phyloP scores from a whole-genome alignment of 2,888 invertebrate genomes.

The Isotomurus palustris region DNA sequence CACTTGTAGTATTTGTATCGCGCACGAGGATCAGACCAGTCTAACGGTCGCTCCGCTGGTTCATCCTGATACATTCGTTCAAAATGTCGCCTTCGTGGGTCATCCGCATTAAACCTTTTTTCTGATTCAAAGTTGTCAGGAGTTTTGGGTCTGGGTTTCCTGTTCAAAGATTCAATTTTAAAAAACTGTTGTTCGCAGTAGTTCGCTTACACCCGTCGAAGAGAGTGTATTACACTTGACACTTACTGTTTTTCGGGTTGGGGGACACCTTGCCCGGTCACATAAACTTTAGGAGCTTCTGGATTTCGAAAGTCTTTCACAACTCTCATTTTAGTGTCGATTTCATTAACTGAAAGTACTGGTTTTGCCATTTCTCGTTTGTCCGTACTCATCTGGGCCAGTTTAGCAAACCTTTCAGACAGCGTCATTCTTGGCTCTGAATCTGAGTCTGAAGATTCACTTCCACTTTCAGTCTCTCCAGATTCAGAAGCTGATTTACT shows the following conservation, averaged over 20 bases:
- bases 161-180: too few species aligned
- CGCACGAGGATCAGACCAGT: slow-evolving; percentile 82
- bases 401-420: slow-evolving; percentile 81
- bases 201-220: too few species aligned
- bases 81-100: slow-evolving; percentile 38
- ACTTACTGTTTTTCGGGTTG: too few species aligned
- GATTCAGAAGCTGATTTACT: slow-evolving; percentile 20
- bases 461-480: slow-evolving; percentile 54
- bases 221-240: too few species aligned
- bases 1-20: slow-evolving; percentile 65
- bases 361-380: slow-evolving; percentile 65
- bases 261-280: slow-evolving; percentile 26
- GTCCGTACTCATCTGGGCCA: slow-evolving; percentile 71
- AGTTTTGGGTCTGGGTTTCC: slow-evolving; percentile 25
- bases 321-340: slow-evolving; percentile 43
- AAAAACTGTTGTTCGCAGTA: too few species aligned
- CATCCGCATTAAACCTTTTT: slow-evolving; percentile 22
- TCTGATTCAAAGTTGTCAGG: slow-evolving; percentile 29
- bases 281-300: slow-evolving; percentile 30
- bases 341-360: slow-evolving; percentile 38
- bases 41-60: slow-evolving; percentile 49
- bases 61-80: slow-evolving; percentile 38
- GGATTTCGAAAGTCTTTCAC: slow-evolving; percentile 41
- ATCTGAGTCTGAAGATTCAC: slow-evolving; percentile 54
- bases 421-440: slow-evolving; percentile 66